A percentile compares a stretch with the other conserved stretches of the same genome.
phyloP scores from a whole-genome alignment of 2,888 invertebrate species.

The Papilio demoleus region DNA sequence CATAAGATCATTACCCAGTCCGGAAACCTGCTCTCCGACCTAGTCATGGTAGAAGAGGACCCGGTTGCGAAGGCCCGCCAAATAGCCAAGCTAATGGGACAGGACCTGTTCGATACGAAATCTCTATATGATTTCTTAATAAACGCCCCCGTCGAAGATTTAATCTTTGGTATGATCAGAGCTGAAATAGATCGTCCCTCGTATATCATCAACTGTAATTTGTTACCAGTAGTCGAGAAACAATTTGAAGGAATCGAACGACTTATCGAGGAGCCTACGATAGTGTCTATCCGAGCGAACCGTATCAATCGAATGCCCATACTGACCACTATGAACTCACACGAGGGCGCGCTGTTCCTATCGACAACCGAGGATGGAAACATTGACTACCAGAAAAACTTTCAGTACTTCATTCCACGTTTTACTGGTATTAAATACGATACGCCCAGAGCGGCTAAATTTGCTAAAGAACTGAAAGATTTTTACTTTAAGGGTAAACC shows the following conservation, averaged over 20 bases:
- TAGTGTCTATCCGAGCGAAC: slow-evolving; percentile 54
- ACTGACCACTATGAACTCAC: slow-evolving; percentile 57
- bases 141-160: slow-evolving; percentile 58
- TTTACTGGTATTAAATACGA: slow-evolving; percentile 52
- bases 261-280: slow-evolving; percentile 62
- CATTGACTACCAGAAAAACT: slow-evolving; percentile 58
- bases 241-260: slow-evolving; percentile 59
- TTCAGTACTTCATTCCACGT: slow-evolving; percentile 61
- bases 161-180: slow-evolving; percentile 57
- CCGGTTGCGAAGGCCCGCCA: slow-evolving; percentile 59
- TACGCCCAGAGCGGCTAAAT: slow-evolving; percentile 47
- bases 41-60: slow-evolving; percentile 63
- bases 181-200: slow-evolving; percentile 57
- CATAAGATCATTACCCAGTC: slow-evolving; percentile 68
- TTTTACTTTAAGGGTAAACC: slow-evolving; percentile 62
- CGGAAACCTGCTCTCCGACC: slow-evolving; percentile 62
- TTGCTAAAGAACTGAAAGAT: slow-evolving; percentile 52
- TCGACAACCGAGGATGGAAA: slow-evolving; percentile 55
- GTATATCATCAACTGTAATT: slow-evolving; percentile 55
- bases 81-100: slow-evolving; percentile 59
- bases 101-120: slow-evolving; percentile 51
- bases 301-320: slow-evolving; percentile 61
- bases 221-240: slow-evolving; percentile 67
- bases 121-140: slow-evolving; percentile 59
- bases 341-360: slow-evolving; percentile 67